Percentiles rank a stretch among this genome's conserved stretches.
Conservation (phyloP, 2,113 vertebrate species). For the Potamarius usumacintae region DNA sequence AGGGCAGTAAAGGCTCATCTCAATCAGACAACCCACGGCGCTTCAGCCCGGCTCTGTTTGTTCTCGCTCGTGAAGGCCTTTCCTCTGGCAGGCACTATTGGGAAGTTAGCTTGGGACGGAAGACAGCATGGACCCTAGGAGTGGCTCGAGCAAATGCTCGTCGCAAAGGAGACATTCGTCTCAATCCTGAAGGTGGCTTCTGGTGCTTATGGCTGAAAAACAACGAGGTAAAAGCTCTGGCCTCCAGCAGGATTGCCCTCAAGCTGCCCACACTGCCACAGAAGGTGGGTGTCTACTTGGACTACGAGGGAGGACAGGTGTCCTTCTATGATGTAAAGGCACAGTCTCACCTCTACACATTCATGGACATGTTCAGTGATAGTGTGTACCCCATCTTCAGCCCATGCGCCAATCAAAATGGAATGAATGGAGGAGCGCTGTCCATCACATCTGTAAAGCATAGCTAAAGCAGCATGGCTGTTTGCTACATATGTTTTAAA, state of each 20-base stretch:
- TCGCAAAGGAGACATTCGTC: slow-evolving; percentile 76
- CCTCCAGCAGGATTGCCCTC: slow-evolving; percentile 57
- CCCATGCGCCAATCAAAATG: slow-evolving; percentile 70
- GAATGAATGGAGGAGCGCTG: slow-evolving; percentile 68
- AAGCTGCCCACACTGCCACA: slow-evolving; percentile 51
- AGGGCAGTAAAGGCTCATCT: slow-evolving; percentile 53
- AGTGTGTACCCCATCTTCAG: slow-evolving; percentile 75
- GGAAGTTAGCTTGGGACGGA: slow-evolving; percentile 72
- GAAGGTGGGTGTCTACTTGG: slow-evolving; percentile 74
- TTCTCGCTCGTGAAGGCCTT: slow-evolving; percentile 67
- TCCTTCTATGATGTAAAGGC: slow-evolving; percentile 74
- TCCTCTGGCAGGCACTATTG: slow-evolving; percentile 73
- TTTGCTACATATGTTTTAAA: background rate
- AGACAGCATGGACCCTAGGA: slow-evolving; percentile 75
- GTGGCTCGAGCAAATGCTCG: slow-evolving; percentile 58
- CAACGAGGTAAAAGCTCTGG: slow-evolving; percentile 70
- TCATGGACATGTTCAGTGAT: slow-evolving; percentile 67
- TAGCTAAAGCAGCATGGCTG: slow-evolving; percentile 49
- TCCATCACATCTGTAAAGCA: slow-evolving; percentile 65
- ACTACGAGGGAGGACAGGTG: slow-evolving; percentile 73
- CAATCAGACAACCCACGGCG: slow-evolving; percentile 63
- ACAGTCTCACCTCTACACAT: slow-evolving; percentile 71
- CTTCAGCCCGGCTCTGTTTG: slow-evolving; percentile 74
- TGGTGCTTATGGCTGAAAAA: slow-evolving; percentile 78
- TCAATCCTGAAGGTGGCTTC: slow-evolving; percentile 71